Evolutionary conservation across 2,797 vertebrate species (phyloP).

Genomic region (Takifugu rubripes): DNA sequence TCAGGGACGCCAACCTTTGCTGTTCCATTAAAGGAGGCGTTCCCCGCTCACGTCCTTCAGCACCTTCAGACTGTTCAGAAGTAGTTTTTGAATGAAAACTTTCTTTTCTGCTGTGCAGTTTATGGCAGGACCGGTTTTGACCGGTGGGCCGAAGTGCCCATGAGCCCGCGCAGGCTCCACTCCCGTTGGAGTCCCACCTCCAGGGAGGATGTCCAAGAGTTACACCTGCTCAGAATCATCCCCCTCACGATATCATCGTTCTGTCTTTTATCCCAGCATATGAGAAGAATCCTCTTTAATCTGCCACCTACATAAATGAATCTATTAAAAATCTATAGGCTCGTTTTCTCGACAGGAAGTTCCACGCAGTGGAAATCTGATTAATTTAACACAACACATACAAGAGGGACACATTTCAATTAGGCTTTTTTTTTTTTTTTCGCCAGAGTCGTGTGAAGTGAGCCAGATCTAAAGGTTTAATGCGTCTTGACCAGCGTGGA

Average conservation of each 20-base stretch:
- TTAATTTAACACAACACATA: conserved; percentile 59
- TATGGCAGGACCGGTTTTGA: conserved; percentile 55
- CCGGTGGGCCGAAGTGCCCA: conserved; percentile 40
- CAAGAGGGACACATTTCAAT: conserved; percentile 69
- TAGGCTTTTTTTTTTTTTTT: conserved; percentile 46
- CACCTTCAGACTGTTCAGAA: conserved; percentile 18
- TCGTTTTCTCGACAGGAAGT: too few species aligned
- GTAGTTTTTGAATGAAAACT: conserved; percentile 14
- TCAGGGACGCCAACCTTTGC: conserved; percentile 1
- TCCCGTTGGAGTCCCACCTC: conserved; percentile 34
- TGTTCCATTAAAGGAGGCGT: conserved; percentile 18
- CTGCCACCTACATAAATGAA: too few species aligned
- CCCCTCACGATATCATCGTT: conserved; percentile 10
- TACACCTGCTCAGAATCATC: conserved; percentile 40
- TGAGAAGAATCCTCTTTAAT: too few species aligned
- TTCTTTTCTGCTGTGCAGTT: conserved; percentile 43
- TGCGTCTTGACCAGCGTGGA: conserved; percentile 63
- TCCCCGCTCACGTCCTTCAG: conserved; percentile 21
- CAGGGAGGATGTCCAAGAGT: conserved; percentile 43
- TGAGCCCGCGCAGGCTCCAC: conserved; percentile 53
- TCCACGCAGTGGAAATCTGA: conserved; percentile 24
- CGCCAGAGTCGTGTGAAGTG: conserved; percentile 64
- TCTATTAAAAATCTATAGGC: too few species aligned
- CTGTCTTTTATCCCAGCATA: background rate
- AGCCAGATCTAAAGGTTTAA: conserved; percentile 67